phyloP scores from a whole-genome alignment of 2,113 vertebrate species.

The Porphyrio hochstetteri region DNA sequence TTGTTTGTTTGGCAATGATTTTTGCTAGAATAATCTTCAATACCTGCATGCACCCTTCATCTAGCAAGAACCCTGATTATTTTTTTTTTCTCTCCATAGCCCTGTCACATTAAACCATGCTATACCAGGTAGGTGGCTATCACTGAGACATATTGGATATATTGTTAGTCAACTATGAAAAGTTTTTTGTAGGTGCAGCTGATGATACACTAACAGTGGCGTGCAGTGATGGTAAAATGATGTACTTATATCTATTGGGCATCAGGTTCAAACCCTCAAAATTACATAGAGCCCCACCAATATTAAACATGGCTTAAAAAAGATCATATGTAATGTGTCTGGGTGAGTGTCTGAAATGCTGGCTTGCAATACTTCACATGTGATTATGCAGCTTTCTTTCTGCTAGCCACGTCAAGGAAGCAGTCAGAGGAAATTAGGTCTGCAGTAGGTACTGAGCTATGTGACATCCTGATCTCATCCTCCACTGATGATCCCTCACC shows the following conservation, averaged over 20 bases:
- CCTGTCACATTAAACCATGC: neutral
- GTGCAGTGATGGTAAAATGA: neutral
- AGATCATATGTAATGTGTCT: neutral
- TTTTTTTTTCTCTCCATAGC: neutral
- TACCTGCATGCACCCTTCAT: neutral
- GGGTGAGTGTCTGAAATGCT: neutral
- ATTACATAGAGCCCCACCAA: rapidly evolving
- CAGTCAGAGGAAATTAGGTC: neutral
- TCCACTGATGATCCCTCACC: neutral
- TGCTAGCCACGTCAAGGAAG: neutral
- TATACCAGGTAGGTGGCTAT: neutral
- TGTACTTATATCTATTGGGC: neutral
- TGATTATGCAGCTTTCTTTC: neutral
- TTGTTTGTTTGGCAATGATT: constrained; percentile 45
- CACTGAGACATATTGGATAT: neutral
- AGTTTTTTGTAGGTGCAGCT: neutral
- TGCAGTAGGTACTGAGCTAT: neutral
- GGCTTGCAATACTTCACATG: neutral
- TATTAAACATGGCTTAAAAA: neutral
- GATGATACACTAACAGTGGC: neutral
- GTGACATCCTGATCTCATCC: neutral
- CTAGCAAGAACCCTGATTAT: neutral
- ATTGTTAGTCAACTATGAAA: neutral
- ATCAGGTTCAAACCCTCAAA: neutral
- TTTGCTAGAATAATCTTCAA: constrained; percentile 42